Conservation (phyloP, 1,140 invertebrate species). For the Lerema accius region DNA sequence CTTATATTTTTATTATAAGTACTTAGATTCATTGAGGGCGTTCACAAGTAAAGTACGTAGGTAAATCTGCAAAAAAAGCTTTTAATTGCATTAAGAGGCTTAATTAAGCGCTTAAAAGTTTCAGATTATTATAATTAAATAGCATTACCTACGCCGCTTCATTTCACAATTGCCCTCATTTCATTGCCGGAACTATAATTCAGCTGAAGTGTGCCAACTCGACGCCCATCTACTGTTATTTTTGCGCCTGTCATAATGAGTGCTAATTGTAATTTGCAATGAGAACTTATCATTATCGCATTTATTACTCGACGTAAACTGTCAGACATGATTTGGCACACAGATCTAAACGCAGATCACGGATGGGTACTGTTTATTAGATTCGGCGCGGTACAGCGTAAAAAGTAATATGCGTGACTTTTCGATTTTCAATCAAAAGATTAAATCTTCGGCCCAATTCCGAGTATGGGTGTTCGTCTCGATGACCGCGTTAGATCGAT, state of each 20-base stretch:
- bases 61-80: too few species aligned
- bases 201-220: neutral
- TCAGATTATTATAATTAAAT: too few species aligned
- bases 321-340: conserved; percentile 44
- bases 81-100: too few species aligned
- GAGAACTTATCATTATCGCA: conserved; percentile 12
- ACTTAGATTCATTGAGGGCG: too few species aligned
- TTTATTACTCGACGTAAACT: conserved; percentile 12
- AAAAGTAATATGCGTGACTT: conserved; percentile 62
- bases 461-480: conserved; percentile 37
- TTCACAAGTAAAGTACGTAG: too few species aligned
- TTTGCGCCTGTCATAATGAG: neutral
- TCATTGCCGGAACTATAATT: too few species aligned
- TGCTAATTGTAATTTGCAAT: conserved; percentile 20
- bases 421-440: conserved; percentile 56
- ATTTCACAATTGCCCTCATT: too few species aligned
- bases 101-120: too few species aligned
- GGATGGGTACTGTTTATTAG: conserved; percentile 51
- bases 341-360: conserved; percentile 52
- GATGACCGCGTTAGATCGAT: conserved; percentile 42
- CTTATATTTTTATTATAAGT: too few species aligned
- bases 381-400: conserved; percentile 53
- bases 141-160: too few species aligned
- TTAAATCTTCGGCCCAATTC: conserved; percentile 53
- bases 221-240: conserved; percentile 10